Conservation (phyloP, 2,113 vertebrate species). For the Myanophis thanlyinensis region DNA sequence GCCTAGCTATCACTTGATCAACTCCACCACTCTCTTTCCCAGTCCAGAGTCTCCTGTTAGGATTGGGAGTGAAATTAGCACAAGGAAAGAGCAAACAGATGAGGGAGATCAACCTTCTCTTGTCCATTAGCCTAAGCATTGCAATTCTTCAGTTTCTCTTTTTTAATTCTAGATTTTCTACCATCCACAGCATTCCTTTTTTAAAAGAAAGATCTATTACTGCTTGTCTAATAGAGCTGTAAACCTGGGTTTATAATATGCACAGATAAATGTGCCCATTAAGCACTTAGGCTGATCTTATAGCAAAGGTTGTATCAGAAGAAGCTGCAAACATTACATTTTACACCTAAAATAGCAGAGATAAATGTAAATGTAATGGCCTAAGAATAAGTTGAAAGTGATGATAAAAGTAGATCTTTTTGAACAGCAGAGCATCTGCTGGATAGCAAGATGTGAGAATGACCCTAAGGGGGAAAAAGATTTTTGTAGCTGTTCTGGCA, state of each 20-base stretch:
- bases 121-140: background rate
- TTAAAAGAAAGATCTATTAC: background rate
- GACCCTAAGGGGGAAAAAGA: background rate
- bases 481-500: background rate
- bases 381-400: background rate
- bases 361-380: background rate
- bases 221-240: background rate
- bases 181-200: background rate
- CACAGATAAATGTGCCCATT: background rate
- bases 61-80: background rate
- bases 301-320: background rate
- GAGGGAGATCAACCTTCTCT: background rate
- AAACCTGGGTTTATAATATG: background rate
- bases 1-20: background rate
- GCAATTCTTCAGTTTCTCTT: background rate
- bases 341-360: background rate
- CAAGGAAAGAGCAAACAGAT: background rate
- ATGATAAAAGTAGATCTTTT: background rate
- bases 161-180: background rate
- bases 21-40: background rate
- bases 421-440: background rate
- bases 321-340: background rate
- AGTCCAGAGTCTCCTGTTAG: background rate
- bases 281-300: background rate
- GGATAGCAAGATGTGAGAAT: background rate